Conservation (phyloP, 2,113 vertebrate species). For the Perca flavescens region DNA sequence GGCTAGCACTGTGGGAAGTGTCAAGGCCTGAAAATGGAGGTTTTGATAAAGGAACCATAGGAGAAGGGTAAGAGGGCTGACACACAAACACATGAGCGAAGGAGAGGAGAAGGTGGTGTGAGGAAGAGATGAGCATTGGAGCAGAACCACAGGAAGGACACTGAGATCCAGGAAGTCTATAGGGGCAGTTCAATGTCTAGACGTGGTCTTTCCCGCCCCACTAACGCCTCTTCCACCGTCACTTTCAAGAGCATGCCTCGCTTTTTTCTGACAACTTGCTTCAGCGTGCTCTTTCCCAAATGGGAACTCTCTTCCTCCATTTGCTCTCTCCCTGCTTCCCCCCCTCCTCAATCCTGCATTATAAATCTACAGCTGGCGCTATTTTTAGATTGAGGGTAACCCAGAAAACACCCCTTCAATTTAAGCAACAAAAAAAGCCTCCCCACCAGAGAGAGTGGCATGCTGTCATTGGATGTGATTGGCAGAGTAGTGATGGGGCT, state of each 20-base stretch:
- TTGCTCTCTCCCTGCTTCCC: conserved; percentile 36
- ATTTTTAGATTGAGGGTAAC: conserved; percentile 82
- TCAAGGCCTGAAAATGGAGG: conserved; percentile 75
- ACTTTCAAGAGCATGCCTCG: conserved; percentile 57
- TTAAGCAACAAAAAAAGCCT: conserved; percentile 29
- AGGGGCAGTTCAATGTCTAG: conserved; percentile 68
- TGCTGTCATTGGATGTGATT: conserved; percentile 45
- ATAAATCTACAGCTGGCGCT: conserved; percentile 75
- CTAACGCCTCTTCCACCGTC: conserved; percentile 60
- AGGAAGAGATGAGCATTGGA: conserved; percentile 16
- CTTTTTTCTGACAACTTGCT: conserved; percentile 56
- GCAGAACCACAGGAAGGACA: conserved; percentile 57
- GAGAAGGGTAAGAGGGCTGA: conserved; percentile 48
- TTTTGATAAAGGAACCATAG: conserved; percentile 62
- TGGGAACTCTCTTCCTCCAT: conserved; percentile 65
- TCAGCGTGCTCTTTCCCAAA: conserved; percentile 47
- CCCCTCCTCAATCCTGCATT: conserved; percentile 65
- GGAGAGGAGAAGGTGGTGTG: conserved; percentile 36
- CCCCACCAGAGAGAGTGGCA: conserved; percentile 31
- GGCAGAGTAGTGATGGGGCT: conserved; percentile 52
- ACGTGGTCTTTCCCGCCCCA: conserved; percentile 32
- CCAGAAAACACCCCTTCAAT: conserved; percentile 76
- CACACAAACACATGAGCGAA: conserved; percentile 45
- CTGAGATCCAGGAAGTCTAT: conserved; percentile 59
- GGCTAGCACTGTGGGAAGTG: conserved; percentile 53